phyloP scores from a whole-genome alignment of 64 coral and sea anemone genomes.

The Cladopsammia gracilis region DNA sequence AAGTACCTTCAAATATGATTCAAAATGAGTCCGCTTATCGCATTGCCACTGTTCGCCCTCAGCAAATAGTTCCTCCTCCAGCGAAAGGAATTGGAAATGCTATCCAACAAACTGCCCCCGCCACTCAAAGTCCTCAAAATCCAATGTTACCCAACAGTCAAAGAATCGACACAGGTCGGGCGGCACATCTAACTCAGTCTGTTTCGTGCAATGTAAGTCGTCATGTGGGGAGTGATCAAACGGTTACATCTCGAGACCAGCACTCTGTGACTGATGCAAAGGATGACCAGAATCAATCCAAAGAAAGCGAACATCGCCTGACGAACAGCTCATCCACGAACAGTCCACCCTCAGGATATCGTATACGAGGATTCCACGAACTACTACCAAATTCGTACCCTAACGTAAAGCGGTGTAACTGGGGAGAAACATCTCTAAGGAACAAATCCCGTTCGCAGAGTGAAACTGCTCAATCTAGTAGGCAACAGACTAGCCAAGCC shows the following conservation, averaged over 20 bases:
- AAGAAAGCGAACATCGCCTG: neutral
- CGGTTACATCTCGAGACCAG: neutral
- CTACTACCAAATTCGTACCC: neutral
- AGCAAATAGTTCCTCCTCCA: neutral
- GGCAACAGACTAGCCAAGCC: neutral
- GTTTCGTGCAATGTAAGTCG: neutral
- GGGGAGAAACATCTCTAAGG: neutral
- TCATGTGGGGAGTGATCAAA: neutral
- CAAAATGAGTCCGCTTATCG: neutral
- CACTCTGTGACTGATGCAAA: neutral
- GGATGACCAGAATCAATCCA: neutral
- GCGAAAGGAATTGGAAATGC: neutral
- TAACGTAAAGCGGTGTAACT: neutral
- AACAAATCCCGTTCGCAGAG: neutral
- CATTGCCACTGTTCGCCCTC: conserved; percentile 24
- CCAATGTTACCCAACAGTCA: neutral
- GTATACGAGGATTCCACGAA: neutral
- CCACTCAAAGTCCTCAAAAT: neutral
- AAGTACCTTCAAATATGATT: neutral
- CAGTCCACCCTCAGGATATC: neutral
- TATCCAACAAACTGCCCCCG: neutral
- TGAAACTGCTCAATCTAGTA: neutral
- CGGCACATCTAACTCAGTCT: neutral
- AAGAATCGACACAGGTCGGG: too few species aligned
- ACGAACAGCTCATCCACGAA: neutral